Conservation (phyloP, 2,113 vertebrate genomes). For the Balaeniceps rex region DNA sequence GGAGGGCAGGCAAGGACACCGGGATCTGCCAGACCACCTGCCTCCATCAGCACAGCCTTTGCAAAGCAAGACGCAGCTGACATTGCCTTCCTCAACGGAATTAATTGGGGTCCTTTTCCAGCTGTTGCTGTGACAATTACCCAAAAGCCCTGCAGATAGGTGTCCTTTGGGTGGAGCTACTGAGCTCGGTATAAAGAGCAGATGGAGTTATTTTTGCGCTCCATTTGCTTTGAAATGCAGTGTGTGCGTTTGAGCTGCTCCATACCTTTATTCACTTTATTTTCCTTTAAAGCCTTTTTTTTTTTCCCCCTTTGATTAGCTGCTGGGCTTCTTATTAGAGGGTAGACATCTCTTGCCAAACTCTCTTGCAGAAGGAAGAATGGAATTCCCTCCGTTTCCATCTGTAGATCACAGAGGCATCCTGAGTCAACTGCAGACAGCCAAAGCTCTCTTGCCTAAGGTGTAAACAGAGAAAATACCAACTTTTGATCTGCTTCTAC, state of each 20-base stretch:
- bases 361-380: not conserved
- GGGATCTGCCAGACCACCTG: not conserved
- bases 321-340: not conserved
- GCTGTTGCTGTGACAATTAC: not conserved
- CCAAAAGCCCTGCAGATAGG: not conserved
- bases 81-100: fast-evolving
- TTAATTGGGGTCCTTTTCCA: not conserved
- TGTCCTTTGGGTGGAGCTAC: not conserved
- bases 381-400: not conserved
- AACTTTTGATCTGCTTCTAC: not conserved
- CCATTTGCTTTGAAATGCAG: not conserved
- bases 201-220: not conserved
- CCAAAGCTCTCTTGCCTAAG: not conserved
- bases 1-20: not conserved
- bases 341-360: not conserved
- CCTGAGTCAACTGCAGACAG: not conserved
- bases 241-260: not conserved
- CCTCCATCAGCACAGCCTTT: not conserved
- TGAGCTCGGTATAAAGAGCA: not conserved
- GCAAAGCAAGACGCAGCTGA: not conserved
- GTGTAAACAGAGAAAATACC: constrained; percentile 18
- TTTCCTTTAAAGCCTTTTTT: not conserved
- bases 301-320: not conserved
- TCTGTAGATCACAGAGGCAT: not conserved
- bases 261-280: not conserved